Conservation (phyloP, 2,797 vertebrate genomes). For the Xenopus petersii region DNA sequence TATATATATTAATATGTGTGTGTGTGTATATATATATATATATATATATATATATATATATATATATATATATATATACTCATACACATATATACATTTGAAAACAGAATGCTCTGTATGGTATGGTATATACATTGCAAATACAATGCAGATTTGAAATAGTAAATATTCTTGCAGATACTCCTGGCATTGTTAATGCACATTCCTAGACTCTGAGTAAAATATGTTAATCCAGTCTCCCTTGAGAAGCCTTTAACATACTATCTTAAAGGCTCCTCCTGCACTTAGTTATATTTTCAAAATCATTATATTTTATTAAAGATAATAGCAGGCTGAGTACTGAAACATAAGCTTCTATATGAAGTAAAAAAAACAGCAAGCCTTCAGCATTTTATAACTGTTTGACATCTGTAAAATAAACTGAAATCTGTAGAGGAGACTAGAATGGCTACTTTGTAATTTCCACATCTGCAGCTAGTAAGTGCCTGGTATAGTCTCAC, state of each 20-base stretch:
- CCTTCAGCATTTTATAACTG: too few relatives aligned
- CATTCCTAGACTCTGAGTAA: constrained; percentile 32
- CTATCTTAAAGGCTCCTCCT: constrained; percentile 8
- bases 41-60: too few relatives aligned
- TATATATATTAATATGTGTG: too few relatives aligned
- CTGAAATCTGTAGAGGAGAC: too few relatives aligned
- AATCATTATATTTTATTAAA: constrained; percentile 14
- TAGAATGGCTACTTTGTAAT: too few relatives aligned
- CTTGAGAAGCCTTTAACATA: constrained; percentile 8
- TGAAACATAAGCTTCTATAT: constrained; percentile 2
- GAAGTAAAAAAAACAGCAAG: background rate
- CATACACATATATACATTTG: too few relatives aligned
- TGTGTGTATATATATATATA: too few relatives aligned
- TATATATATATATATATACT: too few relatives aligned
- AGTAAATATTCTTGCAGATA: constrained; percentile 26
- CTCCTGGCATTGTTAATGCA: constrained; percentile 12
- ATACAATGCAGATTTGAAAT: constrained; percentile 3
- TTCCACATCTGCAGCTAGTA: too few relatives aligned
- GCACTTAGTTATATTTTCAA: constrained; percentile 11
- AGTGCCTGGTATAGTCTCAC: too few relatives aligned
- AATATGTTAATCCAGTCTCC: constrained; percentile 18
- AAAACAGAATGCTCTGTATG: background rate
- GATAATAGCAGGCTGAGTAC: background rate
- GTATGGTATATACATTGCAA: constrained; percentile 13
- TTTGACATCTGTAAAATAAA: background rate